Percentiles rank a stretch among this genome's conserved stretches.
phyloP scores from a whole-genome alignment of 2,113 vertebrate species.

The Alouatta palliata region DNA sequence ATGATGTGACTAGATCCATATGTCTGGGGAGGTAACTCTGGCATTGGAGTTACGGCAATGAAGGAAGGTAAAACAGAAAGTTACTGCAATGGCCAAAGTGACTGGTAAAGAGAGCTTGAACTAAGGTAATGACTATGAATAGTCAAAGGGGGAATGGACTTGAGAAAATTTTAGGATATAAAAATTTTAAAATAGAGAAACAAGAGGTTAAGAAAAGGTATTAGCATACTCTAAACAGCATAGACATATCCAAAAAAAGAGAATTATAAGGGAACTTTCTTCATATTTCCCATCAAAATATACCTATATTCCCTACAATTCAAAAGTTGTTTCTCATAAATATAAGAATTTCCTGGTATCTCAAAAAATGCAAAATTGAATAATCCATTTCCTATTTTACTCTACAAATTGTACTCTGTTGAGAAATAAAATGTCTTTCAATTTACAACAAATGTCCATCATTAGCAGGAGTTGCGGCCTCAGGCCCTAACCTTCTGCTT shows the following conservation, averaged over 20 bases:
- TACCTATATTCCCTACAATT: neutral
- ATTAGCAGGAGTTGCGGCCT: neutral
- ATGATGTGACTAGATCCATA: neutral
- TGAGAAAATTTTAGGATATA: neutral
- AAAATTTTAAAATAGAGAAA: neutral
- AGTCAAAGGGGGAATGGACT: neutral
- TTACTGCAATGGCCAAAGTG: neutral
- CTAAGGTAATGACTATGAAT: neutral
- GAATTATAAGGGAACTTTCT: neutral
- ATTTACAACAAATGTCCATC: neutral
- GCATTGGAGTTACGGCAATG: neutral
- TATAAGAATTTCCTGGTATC: neutral
- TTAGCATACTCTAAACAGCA: neutral
- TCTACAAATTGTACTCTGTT: neutral
- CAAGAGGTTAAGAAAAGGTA: neutral
- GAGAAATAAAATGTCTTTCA: neutral
- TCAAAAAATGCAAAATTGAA: neutral
- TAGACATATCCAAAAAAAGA: neutral
- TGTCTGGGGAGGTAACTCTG: neutral
- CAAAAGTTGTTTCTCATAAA: neutral
- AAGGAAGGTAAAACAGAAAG: neutral
- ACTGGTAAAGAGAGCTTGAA: neutral
- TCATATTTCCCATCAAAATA: neutral
- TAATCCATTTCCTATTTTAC: neutral
- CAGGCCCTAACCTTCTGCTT: neutral